A percentile compares a stretch with the other conserved stretches of the same genome.
phyloP scores from a whole-genome alignment of 2,888 invertebrate species.

The Andrena marginata region DNA sequence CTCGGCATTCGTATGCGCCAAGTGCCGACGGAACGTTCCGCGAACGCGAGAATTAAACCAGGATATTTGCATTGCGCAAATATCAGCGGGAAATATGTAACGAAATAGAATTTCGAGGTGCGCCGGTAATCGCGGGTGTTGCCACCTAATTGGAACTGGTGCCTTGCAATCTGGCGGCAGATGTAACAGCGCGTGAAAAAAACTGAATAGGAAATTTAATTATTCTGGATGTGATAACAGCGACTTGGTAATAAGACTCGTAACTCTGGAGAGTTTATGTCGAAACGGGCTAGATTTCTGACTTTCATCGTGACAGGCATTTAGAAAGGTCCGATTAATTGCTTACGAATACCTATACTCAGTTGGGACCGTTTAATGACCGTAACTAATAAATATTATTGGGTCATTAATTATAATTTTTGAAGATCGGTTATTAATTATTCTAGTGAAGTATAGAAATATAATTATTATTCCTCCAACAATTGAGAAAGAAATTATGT shows the following conservation, averaged over 20 bases:
- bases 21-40: not conserved
- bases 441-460: too few relatives aligned
- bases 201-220: not conserved
- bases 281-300: too few relatives aligned
- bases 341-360: too few relatives aligned
- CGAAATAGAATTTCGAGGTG: not conserved
- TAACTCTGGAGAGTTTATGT: not conserved
- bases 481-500: too few relatives aligned
- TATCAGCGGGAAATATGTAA: not conserved
- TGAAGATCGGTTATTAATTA: too few relatives aligned
- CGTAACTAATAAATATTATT: too few relatives aligned
- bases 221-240: not conserved
- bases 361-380: too few relatives aligned
- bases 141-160: not conserved
- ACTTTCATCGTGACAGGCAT: too few relatives aligned
- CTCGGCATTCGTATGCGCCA: constrained; percentile 8
- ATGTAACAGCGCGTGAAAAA: not conserved
- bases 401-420: too few relatives aligned
- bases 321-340: too few relatives aligned
- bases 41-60: constrained; percentile 26
- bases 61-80: constrained; percentile 25
- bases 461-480: too few relatives aligned
- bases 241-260: not conserved
- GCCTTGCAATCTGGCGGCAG: not conserved
- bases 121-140: not conserved